Percentiles rank a stretch among this genome's conserved stretches.
Evolutionary conservation across 2,888 invertebrate species (phyloP).

Genomic region (Arenicola marina): DNA sequence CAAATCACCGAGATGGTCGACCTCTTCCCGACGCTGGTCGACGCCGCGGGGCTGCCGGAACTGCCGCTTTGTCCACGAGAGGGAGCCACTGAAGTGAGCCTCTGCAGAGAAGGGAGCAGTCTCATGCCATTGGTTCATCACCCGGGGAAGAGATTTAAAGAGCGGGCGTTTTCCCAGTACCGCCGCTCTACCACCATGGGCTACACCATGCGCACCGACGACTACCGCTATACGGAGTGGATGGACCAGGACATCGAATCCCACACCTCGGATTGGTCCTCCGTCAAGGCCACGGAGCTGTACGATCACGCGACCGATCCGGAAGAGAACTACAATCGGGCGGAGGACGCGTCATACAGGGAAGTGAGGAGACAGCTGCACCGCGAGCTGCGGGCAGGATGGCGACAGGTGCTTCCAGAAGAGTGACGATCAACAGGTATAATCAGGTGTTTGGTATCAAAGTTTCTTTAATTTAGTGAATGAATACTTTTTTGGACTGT

Average conservation of each 20-base stretch:
- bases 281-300: too few relatives aligned
- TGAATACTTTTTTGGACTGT: too few relatives aligned
- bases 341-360: not conserved
- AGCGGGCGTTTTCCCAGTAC: slow-evolving; percentile 21
- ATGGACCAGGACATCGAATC: slow-evolving; percentile 17
- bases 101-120: slow-evolving; percentile 17
- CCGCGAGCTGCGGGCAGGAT: not conserved
- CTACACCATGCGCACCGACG: slow-evolving; percentile 35
- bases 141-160: slow-evolving; percentile 3
- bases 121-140: slow-evolving; percentile 12
- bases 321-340: too few relatives aligned
- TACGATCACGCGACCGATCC: too few relatives aligned
- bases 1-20: too few relatives aligned
- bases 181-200: slow-evolving; percentile 35
- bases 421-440: too few relatives aligned
- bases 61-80: too few relatives aligned
- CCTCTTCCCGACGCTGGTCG: too few relatives aligned
- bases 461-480: too few relatives aligned
- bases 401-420: slow-evolving; percentile 5
- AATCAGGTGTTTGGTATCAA: too few relatives aligned
- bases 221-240: slow-evolving; percentile 34
- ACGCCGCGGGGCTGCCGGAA: too few relatives aligned
- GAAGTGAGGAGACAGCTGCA: not conserved
- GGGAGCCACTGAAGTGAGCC: too few relatives aligned
- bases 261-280: not conserved